Conservation (phyloP, 2,797 vertebrate species). For the Hippopotamyrus pictus region DNA sequence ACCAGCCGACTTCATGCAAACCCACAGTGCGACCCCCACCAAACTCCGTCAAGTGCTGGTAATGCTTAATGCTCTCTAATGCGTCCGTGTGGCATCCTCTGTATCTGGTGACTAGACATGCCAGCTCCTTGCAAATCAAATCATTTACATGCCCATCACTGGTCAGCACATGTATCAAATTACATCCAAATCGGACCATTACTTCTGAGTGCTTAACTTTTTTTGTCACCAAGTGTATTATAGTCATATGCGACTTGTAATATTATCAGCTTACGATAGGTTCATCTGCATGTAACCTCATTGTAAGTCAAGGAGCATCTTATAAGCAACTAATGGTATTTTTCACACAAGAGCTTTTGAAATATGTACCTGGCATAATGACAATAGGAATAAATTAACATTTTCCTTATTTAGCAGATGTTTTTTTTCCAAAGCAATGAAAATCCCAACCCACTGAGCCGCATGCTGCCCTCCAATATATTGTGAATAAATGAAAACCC, state of each 20-base stretch:
- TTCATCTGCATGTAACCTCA: background rate
- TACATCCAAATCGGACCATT: background rate
- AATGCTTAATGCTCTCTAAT: background rate
- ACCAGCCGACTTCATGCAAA: background rate
- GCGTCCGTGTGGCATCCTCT: background rate
- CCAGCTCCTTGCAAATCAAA: background rate
- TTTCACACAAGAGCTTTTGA: background rate
- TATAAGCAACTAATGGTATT: background rate
- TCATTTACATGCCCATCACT: background rate
- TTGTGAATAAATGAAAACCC: background rate
- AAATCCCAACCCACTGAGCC: background rate
- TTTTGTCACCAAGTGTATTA: background rate
- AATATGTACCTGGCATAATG: background rate
- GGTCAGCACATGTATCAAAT: background rate
- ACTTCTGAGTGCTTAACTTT: background rate
- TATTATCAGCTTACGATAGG: background rate
- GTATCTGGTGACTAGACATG: background rate
- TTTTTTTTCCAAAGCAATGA: background rate
- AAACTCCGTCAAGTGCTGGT: background rate
- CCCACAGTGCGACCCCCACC: background rate
- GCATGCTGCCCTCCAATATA: background rate
- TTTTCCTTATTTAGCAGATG: background rate
- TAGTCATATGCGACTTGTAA: background rate
- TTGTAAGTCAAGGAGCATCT: background rate
- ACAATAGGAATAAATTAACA: background rate